Base-by-base conservation (phyloP, 1,140 invertebrate species). In the Megalopta genalis region DNA sequence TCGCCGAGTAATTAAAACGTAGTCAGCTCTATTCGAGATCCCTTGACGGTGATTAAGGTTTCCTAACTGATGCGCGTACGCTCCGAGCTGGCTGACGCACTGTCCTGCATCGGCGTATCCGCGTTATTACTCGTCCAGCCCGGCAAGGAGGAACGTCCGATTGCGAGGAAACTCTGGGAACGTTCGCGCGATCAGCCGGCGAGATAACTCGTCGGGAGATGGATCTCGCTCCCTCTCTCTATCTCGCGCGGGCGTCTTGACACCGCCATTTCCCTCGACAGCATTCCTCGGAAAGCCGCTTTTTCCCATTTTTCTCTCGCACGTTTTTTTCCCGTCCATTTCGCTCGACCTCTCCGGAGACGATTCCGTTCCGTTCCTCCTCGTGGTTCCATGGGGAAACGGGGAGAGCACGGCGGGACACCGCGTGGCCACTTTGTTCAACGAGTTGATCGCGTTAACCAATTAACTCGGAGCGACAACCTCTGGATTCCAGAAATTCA, bases 401-500 rank as follows among this genome's bases (percentile, higher is more conserved):
- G 32, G 32, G 42, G 32, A 21, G 68, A 27, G 42, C 4, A 23
- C 12, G 7, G 27, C 7, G 32, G 4, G 18, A 46, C 39, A 67
- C 66, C 66, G 59, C 62, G 84, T 81, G 81, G 80, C 63, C 76
- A 49, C 75, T 82, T 83, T 70, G 70, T 82, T 81, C 83, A 83
- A 79, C 81, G 83, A 87, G 81, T 87, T 87, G 81, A 87, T 80
- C 73, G 77, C 82, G 75, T 86, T 84, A 87, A 81, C 52, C 79
- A 86, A 82, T 82, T 85, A 88, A 57, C 83, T 83, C 64, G 68
- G 86, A 80, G 81, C 84, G 86, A 84, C 82, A 79, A 83, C 76
- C 84, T 78, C 80, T 77, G 82, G 57, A 90, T 90, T 90, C 88
- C 88, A 90, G 88, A 90, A 90, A 90, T 90, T 85, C 80, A 85